Percentiles rank a stretch among this genome's conserved stretches.
Evolutionary conservation across 1,140 invertebrate genomes (phyloP).

Genomic region (Zelostemma sp.): DNA sequence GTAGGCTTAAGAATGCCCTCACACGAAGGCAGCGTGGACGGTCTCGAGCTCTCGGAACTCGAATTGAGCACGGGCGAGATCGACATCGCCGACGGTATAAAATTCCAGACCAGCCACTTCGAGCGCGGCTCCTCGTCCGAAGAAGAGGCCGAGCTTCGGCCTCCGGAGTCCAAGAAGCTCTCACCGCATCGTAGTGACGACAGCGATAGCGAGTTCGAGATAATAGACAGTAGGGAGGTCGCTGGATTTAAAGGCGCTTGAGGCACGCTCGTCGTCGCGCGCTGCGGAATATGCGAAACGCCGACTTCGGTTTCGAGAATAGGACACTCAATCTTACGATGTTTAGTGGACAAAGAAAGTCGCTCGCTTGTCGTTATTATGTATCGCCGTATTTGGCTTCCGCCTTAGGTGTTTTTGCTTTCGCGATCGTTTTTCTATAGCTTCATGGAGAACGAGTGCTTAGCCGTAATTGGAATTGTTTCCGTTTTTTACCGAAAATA

Average conservation of each 20-base stretch:
- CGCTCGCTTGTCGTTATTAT: constrained; percentile 33
- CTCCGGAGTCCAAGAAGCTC: constrained; percentile 33
- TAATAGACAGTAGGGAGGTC: constrained; percentile 63
- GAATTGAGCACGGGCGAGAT: constrained; percentile 59
- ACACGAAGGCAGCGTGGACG: constrained; percentile 63
- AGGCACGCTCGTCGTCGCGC: constrained; percentile 12
- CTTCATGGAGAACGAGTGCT: not conserved
- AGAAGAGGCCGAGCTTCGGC: constrained; percentile 56
- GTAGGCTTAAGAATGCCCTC: constrained; percentile 63
- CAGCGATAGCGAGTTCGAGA: constrained; percentile 66
- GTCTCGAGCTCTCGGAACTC: constrained; percentile 59
- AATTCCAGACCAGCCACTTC: constrained; percentile 62
- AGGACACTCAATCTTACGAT: constrained; percentile 42
- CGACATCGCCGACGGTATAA: constrained; percentile 55
- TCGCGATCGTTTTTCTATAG: constrained; percentile 40
- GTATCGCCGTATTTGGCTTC: constrained; percentile 52
- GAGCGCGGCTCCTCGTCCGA: constrained; percentile 62
- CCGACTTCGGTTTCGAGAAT: constrained; percentile 33
- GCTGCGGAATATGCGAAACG: constrained; percentile 14
- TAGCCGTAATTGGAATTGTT: not conserved
- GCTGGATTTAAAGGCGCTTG: constrained; percentile 51
- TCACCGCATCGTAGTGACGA: constrained; percentile 56
- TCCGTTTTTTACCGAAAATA: not conserved
- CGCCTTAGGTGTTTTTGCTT: constrained; percentile 52
- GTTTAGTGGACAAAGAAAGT: constrained; percentile 35